These are phyloP conservation scores for Sphecodes monilicornis DNA, from an alignment of 2,888 invertebrate species.

Conservation along the genomic window DNA sequence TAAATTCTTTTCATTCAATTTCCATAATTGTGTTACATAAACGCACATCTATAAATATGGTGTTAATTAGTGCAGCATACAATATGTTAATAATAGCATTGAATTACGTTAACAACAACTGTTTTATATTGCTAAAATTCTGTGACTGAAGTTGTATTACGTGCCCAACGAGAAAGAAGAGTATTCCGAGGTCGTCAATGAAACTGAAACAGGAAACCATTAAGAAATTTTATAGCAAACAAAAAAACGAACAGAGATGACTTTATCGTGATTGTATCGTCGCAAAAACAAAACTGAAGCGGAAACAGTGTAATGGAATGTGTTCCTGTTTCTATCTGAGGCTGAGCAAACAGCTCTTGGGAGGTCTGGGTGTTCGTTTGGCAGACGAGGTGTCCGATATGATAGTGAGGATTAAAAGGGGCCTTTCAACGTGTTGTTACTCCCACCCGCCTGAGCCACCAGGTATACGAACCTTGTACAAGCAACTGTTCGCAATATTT, in stretches of 20 bases:
- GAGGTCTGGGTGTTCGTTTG: conserved; percentile 77
- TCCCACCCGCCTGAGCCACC: conserved; percentile 75
- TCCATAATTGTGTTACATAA: not conserved
- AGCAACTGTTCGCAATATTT: not conserved
- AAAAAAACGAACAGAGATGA: not conserved
- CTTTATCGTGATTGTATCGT: not conserved
- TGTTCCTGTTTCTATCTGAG: conserved; percentile 81
- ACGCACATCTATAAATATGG: not conserved
- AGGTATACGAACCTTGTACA: conserved; percentile 72
- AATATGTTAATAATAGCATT: not conserved
- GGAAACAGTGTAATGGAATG: conserved; percentile 75
- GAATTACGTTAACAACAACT: not conserved
- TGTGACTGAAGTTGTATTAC: not conserved
- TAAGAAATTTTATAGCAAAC: not conserved
- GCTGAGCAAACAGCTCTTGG: conserved; percentile 77
- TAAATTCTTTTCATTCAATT: no score
- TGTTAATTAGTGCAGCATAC: not conserved
- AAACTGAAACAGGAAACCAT: not conserved
- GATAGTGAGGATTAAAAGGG: conserved; percentile 80
- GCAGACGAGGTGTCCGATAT: conserved; percentile 80
- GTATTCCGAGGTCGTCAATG: not conserved
- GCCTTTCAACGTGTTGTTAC: conserved; percentile 76
- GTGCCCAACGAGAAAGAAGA: not conserved
- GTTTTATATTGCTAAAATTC: not conserved
- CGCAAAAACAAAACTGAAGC: conserved; percentile 25